These are phyloP conservation scores for Hydrotaea cyrtoneurina DNA, from an alignment of 2,888 invertebrate species.

Conservation along the genomic window DNA sequence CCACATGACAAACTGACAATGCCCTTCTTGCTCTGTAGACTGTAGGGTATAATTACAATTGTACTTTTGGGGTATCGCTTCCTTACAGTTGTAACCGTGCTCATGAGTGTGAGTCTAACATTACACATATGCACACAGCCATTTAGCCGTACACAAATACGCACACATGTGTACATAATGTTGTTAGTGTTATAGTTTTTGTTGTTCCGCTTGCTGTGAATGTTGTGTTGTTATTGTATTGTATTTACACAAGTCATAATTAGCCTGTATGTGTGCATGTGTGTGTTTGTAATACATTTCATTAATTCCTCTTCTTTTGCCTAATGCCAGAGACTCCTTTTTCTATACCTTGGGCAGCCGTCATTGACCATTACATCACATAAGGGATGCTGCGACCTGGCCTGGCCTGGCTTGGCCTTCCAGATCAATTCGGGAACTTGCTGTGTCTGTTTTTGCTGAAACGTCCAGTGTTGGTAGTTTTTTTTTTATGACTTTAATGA, in stretches of 20 bases:
- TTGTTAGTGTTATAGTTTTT: conserved; percentile 17
- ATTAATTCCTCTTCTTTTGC: conserved; percentile 34
- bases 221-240: conserved; percentile 47
- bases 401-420: neutral
- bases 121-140: conserved; percentile 49
- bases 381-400: conserved; percentile 39
- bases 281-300: conserved; percentile 53
- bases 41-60: conserved; percentile 54
- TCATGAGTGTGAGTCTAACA: conserved; percentile 49
- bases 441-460: conserved; percentile 8
- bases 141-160: conserved; percentile 7
- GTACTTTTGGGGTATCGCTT: conserved; percentile 41
- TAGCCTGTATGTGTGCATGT: conserved; percentile 46
- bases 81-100: neutral
- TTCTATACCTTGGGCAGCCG: neutral
- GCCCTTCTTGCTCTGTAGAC: neutral
- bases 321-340: conserved; percentile 22
- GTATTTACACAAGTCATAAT: conserved; percentile 67
- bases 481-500: conserved; percentile 65
- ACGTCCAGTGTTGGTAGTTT: conserved; percentile 9
- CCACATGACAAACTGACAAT: neutral
- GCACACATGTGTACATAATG: conserved; percentile 44
- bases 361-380: conserved; percentile 4
- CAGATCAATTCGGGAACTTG: neutral
- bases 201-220: conserved; percentile 8